Base-by-base conservation (phyloP, 2,888 invertebrate species). In the Lepidocyrtinus sp. region DNA sequence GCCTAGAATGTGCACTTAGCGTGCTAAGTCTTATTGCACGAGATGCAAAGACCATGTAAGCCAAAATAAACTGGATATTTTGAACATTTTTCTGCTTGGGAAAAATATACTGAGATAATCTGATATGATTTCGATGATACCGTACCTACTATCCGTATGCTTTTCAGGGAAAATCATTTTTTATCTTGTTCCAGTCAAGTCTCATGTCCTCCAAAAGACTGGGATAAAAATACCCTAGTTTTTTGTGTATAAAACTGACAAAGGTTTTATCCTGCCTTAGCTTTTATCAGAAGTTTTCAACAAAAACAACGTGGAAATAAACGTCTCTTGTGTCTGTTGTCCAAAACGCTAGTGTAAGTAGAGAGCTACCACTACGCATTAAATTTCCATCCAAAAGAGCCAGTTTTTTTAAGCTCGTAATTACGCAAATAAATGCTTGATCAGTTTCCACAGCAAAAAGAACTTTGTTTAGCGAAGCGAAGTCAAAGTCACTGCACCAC, bases 351-450 rank as follows among this genome's bases (percentile, higher is more conserved):
- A 59, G 36, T 12, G 12, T 2, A 59, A 22, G 3, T 2, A 59
- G 59, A 21, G 55, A 7, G 55, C 59, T 21, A n/a, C 22, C 59
- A 15, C 59, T 22, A 59, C 21, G 59, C 19, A 59, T 59, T 21
- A 59, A 59, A 59, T 59, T 59, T 59, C 59, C 59, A 59, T 59
- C 59, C 12, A n/a, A 59, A 59, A 59, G 59, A 21, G 21, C n/a
- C 59, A 21, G 21, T 59, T 59, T 21, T 59, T 59, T 12, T 59
- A 59, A 59, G 59, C 59, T 59, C 15, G 21, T 59, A 59, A 59
- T 59, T 59, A 59, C 59, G 21, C 59, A 59, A 59, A 59, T 59
- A 59, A 59, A 59, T 59, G 59, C 59, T 21, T 21, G 59, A 59
- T 59, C 59, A 59, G 59, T 59, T 55, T 55, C 55, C 55, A 55